Base-by-base conservation (phyloP, 2,888 invertebrate genomes). In the Leucania comma region DNA sequence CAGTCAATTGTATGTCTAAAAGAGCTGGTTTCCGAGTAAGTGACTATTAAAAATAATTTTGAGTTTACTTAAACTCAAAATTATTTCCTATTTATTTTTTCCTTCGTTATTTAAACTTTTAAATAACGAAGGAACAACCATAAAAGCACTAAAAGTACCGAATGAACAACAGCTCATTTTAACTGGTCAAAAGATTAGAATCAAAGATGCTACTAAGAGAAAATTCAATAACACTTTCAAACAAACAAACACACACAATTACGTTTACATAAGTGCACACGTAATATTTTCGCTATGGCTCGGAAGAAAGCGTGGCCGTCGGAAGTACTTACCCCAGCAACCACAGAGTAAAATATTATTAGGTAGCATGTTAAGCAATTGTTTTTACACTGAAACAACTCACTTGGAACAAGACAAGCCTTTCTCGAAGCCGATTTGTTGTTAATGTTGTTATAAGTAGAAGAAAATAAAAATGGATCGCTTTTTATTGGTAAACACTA, bases 301-400 rank as follows among this genome's bases (percentile, higher is more conserved):
- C 35, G 38, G 61, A 54, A 75, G 81, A 80, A 81, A 79, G 81
- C 77, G 81, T 77, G 71, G 46, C 77, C 65, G 24, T 46, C 78
- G 72, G 64, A 64, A 75, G 42, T 32, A 57, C 20, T 64, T 75
- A 63, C 29, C 24, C 46, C 10, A 29, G 29, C 48, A 29, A 53
- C 54, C 24, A 58, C 57, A 46, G 53, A 32, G 22, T 26, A 79
- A n/a, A 48, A 68, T 57, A 42, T 68, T 53, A 24, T 12, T 59
- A 46, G 26, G 58, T 46, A n/a, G 53, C 17, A 14, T 66, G 80
- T 72, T 72, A 66, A 79, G 53, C 65, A 57, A 46, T 65, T 72
- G 71, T 64, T 75, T 71, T 48, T 61, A 48, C 60, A 48, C 50
- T 68, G 77, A 54, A 72, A n/a, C 74, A 62, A 79, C 35, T 74